Base-by-base conservation (phyloP, 2,888 invertebrate species). In the Caenorhabditis panamensis region DNA sequence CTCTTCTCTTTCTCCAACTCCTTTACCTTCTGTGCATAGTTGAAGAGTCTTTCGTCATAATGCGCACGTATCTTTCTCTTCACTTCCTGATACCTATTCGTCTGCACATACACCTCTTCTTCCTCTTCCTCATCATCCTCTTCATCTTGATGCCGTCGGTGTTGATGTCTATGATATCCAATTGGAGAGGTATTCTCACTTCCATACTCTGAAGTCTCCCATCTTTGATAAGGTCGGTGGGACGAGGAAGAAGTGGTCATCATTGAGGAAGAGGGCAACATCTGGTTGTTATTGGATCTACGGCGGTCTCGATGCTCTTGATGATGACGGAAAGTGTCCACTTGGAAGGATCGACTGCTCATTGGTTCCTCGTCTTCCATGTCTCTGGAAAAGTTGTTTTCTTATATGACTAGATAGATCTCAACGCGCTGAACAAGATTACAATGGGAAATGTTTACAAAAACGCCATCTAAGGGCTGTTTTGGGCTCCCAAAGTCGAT, bases 131-230 rank as follows among this genome's bases (percentile, higher is more conserved):
- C 66, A n/a, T 54, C 56, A 1, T 71, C 79, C 3, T 73, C 79
- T 16, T 77, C 69, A 6, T 67, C 79, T 20, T 66, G 59, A 56
- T 51, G 62, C 37, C 53, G 24, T 31, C 62, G 16, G 62, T 56
- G 58, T 18, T 79, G 79, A 49, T 58, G 72, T 6, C 66, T 64
- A 31, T 71, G 78, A 61, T 73, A 64, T 11, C 76, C 81, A 18
- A 83, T 82, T 22, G 83, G 83, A 16, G 84, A 83, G 0, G 83
- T 77, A 54, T 83, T 83, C 44, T 82, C 84, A 49, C 84, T 84
- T 41, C 84, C 84, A 59, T 84, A 84, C 26, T 84, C 84, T 4
- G 84, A 84, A 8, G 84, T 83, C 37, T 78, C 81, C 72, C 81
- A 79, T 36, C 59, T 26, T 16, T 69, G 69, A 24, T 63, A 44